Evolutionary conservation across 2,888 invertebrate species (phyloP), one percentile per base, ranked within the genome.

Genomic region (Yponomeuta cagnagella): DNA sequence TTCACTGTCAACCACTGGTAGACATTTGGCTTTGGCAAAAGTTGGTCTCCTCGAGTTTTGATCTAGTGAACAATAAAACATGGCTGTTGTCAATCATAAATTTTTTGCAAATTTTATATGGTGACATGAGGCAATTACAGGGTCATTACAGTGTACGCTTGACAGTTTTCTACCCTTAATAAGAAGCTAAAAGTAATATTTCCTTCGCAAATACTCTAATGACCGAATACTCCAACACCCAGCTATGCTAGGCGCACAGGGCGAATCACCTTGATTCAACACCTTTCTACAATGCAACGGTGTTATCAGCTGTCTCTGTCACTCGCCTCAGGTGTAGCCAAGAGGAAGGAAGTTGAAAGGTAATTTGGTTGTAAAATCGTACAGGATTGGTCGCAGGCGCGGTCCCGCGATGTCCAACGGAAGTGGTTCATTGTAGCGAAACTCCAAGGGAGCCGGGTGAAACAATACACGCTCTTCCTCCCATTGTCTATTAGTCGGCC

Each of bases 381-480:
- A 15, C 33, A 31, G 65, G 30, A 33, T 65, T 8, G 10, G 3
- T 1, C 30, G 31, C 10, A 65, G 65, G 65, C 31, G 52, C 31
- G 65, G 65, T 65, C 66, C 43, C 66, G 33, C 58, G 52, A 10
- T 23, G 58, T 58, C 67, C 70, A 58, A 43, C 90, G 92, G 90
- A 92, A 86, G 90, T 89, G 79, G 82, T 79, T 87, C 90, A 91
- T 90, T 90, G 89, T 90, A 91, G 90, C 91, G 91, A 91, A 92
- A 91, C 92, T 89, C 89, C 90, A 89, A 86, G 87, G 80, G 79
- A 48, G 81, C 80, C 78, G 82, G 79, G 80, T 86, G 82, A 89
- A 88, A 92, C 90, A 90, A 91, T 90, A 85, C 85, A 86, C 86
- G 67, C 85, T 88, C 86, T 88, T 90, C 89, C 90, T 90, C 83